phyloP scores from a whole-genome alignment of 23 tunicate genomes.

The Ascidia mentula region DNA sequence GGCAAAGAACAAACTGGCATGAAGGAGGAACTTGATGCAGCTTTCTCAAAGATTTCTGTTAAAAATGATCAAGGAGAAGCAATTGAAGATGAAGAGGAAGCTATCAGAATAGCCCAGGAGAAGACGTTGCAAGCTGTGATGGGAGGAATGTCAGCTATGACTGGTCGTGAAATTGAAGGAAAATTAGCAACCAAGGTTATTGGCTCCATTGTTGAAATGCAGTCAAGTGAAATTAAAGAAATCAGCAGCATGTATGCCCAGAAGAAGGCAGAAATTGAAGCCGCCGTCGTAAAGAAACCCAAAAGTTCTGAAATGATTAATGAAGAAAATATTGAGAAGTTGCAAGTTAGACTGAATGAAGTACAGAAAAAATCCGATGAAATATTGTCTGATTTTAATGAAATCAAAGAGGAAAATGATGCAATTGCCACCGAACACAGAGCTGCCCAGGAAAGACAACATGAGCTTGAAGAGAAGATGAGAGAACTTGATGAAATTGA shows the following conservation, averaged over 20 bases:
- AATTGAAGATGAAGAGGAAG: conserved; percentile 73
- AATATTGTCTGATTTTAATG: conserved; percentile 4
- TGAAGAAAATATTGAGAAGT: conserved; percentile 16
- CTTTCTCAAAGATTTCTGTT: conserved; percentile 52
- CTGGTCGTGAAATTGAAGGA: conserved; percentile 88
- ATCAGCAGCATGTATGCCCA: conserved; percentile 60
- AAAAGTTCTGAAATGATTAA: conserved; percentile 24
- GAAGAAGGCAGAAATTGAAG: conserved; percentile 57
- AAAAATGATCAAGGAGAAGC: conserved; percentile 15
- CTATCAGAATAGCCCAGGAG: conserved; percentile 72
- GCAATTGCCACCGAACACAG: conserved; percentile 13
- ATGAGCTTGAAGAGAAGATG: conserved; percentile 46
- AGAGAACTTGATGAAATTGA: conserved; percentile 65
- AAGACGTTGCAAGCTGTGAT: conserved; percentile 62
- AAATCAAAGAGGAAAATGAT: conserved; percentile 9
- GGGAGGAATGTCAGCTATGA: conserved; percentile 90
- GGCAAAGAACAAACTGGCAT: not conserved
- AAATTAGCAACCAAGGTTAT: conserved; percentile 76
- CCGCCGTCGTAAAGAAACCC: conserved; percentile 1
- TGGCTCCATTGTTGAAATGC: conserved; percentile 96
- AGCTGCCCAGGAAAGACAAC: conserved; percentile 10
- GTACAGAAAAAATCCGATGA: conserved; percentile 13
- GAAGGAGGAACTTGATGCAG: conserved; percentile 37
- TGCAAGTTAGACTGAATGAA: conserved; percentile 15
- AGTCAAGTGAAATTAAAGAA: conserved; percentile 77